Percentiles rank a stretch among this genome's conserved stretches.
Conservation (phyloP, 2,797 vertebrate genomes). For the Kryptolebias ocellatus region DNA sequence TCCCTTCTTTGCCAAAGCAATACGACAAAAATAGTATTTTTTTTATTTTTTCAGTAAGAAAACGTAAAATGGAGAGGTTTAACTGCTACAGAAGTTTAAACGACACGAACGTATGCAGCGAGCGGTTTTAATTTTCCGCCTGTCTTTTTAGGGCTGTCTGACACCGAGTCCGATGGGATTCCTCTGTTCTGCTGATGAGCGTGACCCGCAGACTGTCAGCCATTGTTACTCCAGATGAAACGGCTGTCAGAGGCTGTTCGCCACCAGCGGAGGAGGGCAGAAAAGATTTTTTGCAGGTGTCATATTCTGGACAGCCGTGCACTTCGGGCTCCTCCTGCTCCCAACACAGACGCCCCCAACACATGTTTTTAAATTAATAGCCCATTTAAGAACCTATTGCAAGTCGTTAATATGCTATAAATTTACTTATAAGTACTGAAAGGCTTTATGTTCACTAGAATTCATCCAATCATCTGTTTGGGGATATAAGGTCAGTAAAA, state of each 20-base stretch:
- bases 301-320: constrained; percentile 36
- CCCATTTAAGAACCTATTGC: neutral
- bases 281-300: constrained; percentile 68
- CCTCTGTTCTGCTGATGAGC: constrained; percentile 56
- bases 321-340: constrained; percentile 12
- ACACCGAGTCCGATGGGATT: constrained; percentile 46
- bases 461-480: no score
- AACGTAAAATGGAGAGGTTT: constrained; percentile 40
- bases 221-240: constrained; percentile 62
- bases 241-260: constrained; percentile 63
- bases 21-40: constrained; percentile 38
- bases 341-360: constrained; percentile 9
- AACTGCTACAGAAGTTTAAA: constrained; percentile 26
- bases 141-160: constrained; percentile 43
- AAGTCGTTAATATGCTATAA: neutral
- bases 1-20: constrained; percentile 49
- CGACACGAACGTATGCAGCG: constrained; percentile 27
- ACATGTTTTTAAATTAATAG: no score
- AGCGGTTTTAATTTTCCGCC: constrained; percentile 32
- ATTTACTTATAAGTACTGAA: neutral
- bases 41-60: constrained; percentile 11
- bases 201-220: constrained; percentile 67
- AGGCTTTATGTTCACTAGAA: no score
- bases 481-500: no score
- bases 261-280: constrained; percentile 37